A percentile compares a stretch with the other conserved stretches of the same genome.
phyloP scores from a whole-genome alignment of 1,140 invertebrate genomes.

The Magallana angulata region DNA sequence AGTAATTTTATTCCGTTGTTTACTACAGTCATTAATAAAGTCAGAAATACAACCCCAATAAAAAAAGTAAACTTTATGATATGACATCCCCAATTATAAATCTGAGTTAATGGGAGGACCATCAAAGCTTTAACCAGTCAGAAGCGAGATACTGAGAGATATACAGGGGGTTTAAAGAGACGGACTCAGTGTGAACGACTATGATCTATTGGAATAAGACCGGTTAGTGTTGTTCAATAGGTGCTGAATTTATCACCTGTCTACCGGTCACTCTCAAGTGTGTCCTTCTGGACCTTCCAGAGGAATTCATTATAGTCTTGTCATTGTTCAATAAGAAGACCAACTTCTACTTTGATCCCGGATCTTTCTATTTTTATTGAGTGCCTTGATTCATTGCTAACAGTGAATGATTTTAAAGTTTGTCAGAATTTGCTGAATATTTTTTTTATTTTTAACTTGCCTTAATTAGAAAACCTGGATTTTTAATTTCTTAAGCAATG shows the following conservation, averaged over 20 bases:
- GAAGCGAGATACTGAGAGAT: background rate
- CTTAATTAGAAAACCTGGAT: too few species aligned
- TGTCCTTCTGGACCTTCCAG: too few species aligned
- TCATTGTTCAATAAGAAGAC: too few species aligned
- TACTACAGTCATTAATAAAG: too few species aligned
- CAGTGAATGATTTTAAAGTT: background rate
- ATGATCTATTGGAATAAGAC: background rate
- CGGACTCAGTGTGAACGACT: background rate
- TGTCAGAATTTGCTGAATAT: background rate
- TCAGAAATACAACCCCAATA: background rate
- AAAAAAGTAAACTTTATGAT: background rate
- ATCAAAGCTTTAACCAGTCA: slow-evolving; percentile 3
- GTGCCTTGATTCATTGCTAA: background rate
- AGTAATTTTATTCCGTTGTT: too few species aligned
- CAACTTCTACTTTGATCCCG: too few species aligned
- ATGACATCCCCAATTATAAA: slow-evolving; percentile 1
- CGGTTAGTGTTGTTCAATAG: background rate
- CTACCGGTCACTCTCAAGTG: background rate
- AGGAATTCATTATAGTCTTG: too few species aligned
- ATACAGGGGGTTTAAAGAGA: slow-evolving; percentile 4
- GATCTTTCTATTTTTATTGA: too few species aligned
- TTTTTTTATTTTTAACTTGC: too few species aligned
- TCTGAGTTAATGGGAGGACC: background rate
- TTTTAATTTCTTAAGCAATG: background rate
- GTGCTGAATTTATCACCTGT: background rate